Base-by-base conservation (phyloP, 2,888 invertebrate genomes). In the Amphipyra berbera region DNA sequence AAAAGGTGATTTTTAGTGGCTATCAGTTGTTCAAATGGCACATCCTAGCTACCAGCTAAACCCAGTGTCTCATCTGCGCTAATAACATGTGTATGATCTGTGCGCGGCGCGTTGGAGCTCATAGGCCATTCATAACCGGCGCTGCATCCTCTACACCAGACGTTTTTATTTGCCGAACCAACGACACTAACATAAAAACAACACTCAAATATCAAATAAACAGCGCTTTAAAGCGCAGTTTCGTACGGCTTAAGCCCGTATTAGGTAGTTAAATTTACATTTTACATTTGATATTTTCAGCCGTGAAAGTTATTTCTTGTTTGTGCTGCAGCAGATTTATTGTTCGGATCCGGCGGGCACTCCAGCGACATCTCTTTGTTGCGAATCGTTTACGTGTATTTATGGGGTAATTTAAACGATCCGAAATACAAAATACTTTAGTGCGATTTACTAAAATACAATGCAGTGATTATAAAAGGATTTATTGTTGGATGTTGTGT, bases 221-320 rank as follows among this genome's bases (percentile, higher is more conserved):
- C 91, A 92, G 86, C 84, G 87, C 88, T 91, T 90, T 89, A 88
- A 87, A 91, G 88, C 90, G 87, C 86, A 88, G 86, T 89, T 87
- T 87, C 85, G 87, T 86, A 75, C 83, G 82, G 85, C 89, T 90
- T 87, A 86, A 89, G 86, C 86, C 86, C 90, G 92, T 89, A 94
- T 93, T 94, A 94, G 93, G 93, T 90, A 91, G 89, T 94, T 93
- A 93, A 92, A 93, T 94, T 93, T 93, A 93, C 93, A 93, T 92
- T 93, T 92, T 90, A 89, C 92, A 91, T 93, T 93, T 92, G 91
- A 93, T 92, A 92, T 91, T 92, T 92, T 89, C 90, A 89, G 89
- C 92, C 92, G 93, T 92, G 93, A 91, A 91, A 89, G 89, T 90
- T 88, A 91, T 91, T 88, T 88, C 87, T 87, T 88, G 88, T 87